Conservation (phyloP, 2,888 invertebrate species). For the Drosophila mayaguana region DNA sequence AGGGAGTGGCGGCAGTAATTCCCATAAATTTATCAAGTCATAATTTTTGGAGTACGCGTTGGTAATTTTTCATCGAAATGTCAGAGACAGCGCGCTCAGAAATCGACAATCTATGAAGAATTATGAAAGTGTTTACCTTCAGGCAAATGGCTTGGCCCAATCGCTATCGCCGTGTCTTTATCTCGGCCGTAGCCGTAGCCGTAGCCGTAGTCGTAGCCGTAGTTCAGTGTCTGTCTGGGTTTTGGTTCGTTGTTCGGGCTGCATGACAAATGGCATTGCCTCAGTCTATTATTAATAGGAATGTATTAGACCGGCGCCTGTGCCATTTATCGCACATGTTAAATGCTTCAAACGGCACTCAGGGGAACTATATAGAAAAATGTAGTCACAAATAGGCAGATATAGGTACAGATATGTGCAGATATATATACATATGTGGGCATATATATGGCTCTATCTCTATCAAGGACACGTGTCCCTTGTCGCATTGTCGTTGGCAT, state of each 20-base stretch:
- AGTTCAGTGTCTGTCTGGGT: conserved; percentile 4
- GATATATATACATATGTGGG: neutral
- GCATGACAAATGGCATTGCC: conserved; percentile 74
- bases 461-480: conserved; percentile 21
- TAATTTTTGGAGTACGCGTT: conserved; percentile 48
- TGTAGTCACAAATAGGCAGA: conserved; percentile 15
- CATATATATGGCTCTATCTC: neutral
- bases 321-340: conserved; percentile 79
- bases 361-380: conserved; percentile 66
- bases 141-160: conserved; percentile 38
- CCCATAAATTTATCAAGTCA: conserved; percentile 52
- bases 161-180: neutral
- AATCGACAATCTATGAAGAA: conserved; percentile 63
- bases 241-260: conserved; percentile 11
- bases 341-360: conserved; percentile 68
- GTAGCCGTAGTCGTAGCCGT: neutral
- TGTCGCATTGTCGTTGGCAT: conserved; percentile 37
- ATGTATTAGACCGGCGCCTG: conserved; percentile 68
- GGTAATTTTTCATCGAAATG: conserved; percentile 57
- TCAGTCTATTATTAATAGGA: conserved; percentile 75
- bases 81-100: conserved; percentile 46
- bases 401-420: neutral
- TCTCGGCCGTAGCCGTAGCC: conserved; percentile 4
- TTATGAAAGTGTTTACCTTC: conserved; percentile 64
- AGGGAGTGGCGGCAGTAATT: conserved; percentile 7